Evolutionary conservation across 2,113 vertebrate species (phyloP), one percentile per base, ranked within the genome.

Genomic region (Isichthys henryi): DNA sequence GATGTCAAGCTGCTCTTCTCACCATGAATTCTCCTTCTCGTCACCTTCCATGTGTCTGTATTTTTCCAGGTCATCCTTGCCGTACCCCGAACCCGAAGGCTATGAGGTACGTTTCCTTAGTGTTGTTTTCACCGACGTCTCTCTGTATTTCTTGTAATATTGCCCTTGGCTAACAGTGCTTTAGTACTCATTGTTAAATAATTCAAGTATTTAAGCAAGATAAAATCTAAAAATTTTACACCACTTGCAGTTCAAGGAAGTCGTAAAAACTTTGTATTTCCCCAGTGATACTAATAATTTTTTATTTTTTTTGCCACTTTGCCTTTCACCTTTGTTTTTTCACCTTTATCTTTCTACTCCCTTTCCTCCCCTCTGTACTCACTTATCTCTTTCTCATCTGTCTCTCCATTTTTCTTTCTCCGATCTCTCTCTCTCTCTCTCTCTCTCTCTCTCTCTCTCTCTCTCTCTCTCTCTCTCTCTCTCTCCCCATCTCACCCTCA

Each of bases 51-150:
- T n/a, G 23, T 62, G 52, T 53, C 56, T 62, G 1, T 23, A 3
- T 62, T 62, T 62, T 9, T 7, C 56, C 56, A 62, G 56, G 56
- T 62, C 56, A 62, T 62, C 56, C 56, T 62, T 62, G 56, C 56
- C 56, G 1, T 62, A 62, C 56, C 56, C 56, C 23, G 56, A 62
- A 35, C 74, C 35, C 2, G 43, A 98, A 92, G 97, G 97, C 92
- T 99, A 99, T 95, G 97, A 99, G 97, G 98, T 99, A 86, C 86
- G 70, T 74, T 74, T 86, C 35, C 82, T 3, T 17, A 46, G 35
- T 23, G 80, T 19, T 46, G 19, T 84, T 84, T 48, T 84, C 5
- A 2, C 19, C 45, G 11, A 8, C 21, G 15, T 48, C 82, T 23
- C 11, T 84, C 19, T 48, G 3, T 10, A 23, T 46, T 15, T 23